Conservation (phyloP, 1,140 invertebrate species). For the Hetaerina americana region DNA sequence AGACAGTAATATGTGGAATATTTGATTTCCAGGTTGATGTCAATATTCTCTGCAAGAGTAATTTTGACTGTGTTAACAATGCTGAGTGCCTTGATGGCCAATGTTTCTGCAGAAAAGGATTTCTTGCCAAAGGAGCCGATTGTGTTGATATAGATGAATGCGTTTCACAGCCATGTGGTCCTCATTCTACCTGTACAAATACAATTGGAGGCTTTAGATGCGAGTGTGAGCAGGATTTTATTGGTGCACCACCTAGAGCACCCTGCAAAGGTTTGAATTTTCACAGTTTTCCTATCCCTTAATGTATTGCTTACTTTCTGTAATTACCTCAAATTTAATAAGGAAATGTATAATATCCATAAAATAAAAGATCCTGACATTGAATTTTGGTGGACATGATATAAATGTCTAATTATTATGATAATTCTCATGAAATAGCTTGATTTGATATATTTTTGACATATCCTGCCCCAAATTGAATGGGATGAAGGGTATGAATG, state of each 20-base stretch:
- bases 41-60: slow-evolving; percentile 68
- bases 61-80: slow-evolving; percentile 86
- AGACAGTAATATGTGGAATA: too few relatives aligned
- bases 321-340: neutral
- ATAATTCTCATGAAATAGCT: too few relatives aligned
- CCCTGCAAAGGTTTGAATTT: slow-evolving; percentile 52
- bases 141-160: slow-evolving; percentile 80
- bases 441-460: too few relatives aligned
- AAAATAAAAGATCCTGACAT: too few relatives aligned
- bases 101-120: slow-evolving; percentile 83
- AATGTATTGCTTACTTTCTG: neutral
- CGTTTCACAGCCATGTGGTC: slow-evolving; percentile 58
- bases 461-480: too few relatives aligned
- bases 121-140: slow-evolving; percentile 60
- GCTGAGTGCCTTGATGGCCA: slow-evolving; percentile 76
- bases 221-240: slow-evolving; percentile 72
- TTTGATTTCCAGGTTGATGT: slow-evolving; percentile 65
- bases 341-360: neutral
- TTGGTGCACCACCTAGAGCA: slow-evolving; percentile 64
- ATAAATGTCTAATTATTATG: too few relatives aligned
- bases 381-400: too few relatives aligned
- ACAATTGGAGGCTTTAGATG: slow-evolving; percentile 72
- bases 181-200: slow-evolving; percentile 69
- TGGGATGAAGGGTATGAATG: too few relatives aligned
- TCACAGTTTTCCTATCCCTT: neutral